A percentile compares a stretch with the other conserved stretches of the same genome.
Conservation (phyloP, 2,113 vertebrate genomes). For the Saguinus midas region DNA sequence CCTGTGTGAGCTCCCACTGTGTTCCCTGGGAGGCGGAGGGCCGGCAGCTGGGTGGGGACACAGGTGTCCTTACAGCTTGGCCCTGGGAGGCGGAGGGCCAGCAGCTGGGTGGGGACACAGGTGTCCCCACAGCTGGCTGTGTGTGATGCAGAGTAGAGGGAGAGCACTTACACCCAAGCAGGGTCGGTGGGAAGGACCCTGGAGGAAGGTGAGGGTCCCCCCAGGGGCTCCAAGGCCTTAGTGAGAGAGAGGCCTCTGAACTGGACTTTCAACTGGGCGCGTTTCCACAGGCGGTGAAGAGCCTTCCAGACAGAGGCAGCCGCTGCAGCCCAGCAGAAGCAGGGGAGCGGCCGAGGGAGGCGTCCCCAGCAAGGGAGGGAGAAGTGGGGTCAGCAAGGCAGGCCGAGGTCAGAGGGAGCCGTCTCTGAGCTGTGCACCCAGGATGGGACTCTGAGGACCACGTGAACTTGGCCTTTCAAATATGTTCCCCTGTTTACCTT, state of each 20-base stretch:
- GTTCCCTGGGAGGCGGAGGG: background rate
- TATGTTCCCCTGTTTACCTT: background rate
- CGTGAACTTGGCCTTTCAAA: background rate
- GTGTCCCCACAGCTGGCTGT: background rate
- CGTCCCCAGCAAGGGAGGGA: background rate
- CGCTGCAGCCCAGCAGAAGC: too few species aligned
- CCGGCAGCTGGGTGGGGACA: background rate
- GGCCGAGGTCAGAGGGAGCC: accelerated
- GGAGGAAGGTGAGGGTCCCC: background rate
- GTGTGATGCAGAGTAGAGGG: background rate
- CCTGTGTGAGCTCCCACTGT: background rate
- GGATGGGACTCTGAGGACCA: background rate
- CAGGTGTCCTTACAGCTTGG: too few species aligned
- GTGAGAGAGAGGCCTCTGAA: background rate
- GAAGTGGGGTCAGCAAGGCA: background rate
- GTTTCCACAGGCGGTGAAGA: background rate
- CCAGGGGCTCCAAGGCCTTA: background rate
- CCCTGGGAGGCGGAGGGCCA: too few species aligned
- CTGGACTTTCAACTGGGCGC: background rate
- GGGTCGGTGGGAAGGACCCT: background rate
- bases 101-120: too few species aligned
- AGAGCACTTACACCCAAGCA: too few species aligned
- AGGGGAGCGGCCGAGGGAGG: too few species aligned
- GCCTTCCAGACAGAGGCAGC: background rate
- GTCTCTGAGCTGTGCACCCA: background rate